A percentile compares a stretch with the other conserved stretches of the same genome.
These are phyloP conservation scores for Apamea crenata DNA, from an alignment of 2,888 invertebrate species.

Conservation along the genomic window DNA sequence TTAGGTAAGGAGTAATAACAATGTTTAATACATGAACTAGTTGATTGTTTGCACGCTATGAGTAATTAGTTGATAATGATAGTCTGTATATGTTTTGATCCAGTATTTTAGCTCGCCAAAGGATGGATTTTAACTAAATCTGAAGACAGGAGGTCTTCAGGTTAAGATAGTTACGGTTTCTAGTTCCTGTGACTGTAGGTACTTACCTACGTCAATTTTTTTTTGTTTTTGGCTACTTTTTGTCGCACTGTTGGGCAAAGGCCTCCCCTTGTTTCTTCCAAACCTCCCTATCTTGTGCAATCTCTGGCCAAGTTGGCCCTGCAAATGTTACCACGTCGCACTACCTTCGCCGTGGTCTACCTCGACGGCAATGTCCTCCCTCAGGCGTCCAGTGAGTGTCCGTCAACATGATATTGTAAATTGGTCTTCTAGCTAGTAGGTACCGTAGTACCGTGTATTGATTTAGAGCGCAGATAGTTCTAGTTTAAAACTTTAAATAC, in stretches of 20 bases:
- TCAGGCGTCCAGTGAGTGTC: too few relatives aligned
- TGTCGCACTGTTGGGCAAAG: too few relatives aligned
- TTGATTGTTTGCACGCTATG: conserved; percentile 18
- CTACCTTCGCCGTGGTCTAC: too few relatives aligned
- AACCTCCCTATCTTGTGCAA: too few relatives aligned
- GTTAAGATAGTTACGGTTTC: too few relatives aligned
- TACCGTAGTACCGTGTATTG: neutral
- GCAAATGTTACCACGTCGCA: too few relatives aligned
- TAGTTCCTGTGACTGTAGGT: neutral
- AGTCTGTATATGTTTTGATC: neutral
- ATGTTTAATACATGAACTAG: conserved; percentile 17
- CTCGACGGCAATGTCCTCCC: too few relatives aligned
- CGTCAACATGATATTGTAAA: neutral
- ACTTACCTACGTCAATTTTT: too few relatives aligned
- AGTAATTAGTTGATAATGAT: conserved; percentile 14
- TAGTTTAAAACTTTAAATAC: neutral
- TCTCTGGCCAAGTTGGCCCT: too few relatives aligned
- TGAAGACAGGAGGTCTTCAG: neutral
- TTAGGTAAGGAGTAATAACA: conserved; percentile 33
- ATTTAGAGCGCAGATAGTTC: neutral
- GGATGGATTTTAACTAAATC: neutral
- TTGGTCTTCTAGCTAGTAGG: neutral
- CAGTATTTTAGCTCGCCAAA: neutral
- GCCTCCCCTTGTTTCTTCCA: too few relatives aligned
- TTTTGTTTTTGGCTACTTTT: too few relatives aligned